Evolutionary conservation across 1,140 invertebrate genomes (phyloP), one percentile per base, ranked within the genome.

Genomic region (Drosophila simulans): DNA sequence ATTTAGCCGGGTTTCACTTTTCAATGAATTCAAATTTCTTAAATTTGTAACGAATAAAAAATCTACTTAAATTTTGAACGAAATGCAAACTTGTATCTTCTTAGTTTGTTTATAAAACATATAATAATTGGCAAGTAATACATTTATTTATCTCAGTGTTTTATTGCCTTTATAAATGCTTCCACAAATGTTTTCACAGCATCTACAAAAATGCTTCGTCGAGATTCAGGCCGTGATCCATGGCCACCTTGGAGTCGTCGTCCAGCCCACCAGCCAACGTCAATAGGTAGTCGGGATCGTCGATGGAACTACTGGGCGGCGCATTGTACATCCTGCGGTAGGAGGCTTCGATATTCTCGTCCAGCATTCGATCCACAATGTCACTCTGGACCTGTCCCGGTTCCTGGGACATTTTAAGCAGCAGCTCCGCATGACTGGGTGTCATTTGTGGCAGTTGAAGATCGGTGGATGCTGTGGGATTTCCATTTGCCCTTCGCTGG

Each of bases 311-410:
- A 5, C 71, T 54, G 4, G 57, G 34, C n/a, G 81, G 15, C 10
- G 68, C 60, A n/a, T 78, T 81, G 31, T 85, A 81, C 90, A 91
- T 91, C 51, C 74, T 59, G 0, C 86, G 86, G 45, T 82, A 89
- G 0, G 91, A 92, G 3, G 85, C 88, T 11, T 85, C 77, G 5
- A 92, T 91, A 42, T 91, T 92, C 12, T 91, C 91, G 40, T 92
- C 91, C 20, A 92, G 22, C 64, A 92, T 64, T 12, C 91, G 88
- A 45, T 92, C 91, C 0, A 92, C 91, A 74, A 91, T 78, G 49
- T 91, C 78, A 4, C 54, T 68, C 13, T 52, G 66, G 5, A 17
- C 52, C 10, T 54, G 46, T 2, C 35, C 57, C 17, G 53, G 20
- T 43, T 60, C 64, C 17, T 8, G 55, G 12, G 35, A 17, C 46